Evolutionary conservation across 2,113 vertebrate species (phyloP), one percentile per base, ranked within the genome.

Genomic region (Epinephelus cyanopodus): DNA sequence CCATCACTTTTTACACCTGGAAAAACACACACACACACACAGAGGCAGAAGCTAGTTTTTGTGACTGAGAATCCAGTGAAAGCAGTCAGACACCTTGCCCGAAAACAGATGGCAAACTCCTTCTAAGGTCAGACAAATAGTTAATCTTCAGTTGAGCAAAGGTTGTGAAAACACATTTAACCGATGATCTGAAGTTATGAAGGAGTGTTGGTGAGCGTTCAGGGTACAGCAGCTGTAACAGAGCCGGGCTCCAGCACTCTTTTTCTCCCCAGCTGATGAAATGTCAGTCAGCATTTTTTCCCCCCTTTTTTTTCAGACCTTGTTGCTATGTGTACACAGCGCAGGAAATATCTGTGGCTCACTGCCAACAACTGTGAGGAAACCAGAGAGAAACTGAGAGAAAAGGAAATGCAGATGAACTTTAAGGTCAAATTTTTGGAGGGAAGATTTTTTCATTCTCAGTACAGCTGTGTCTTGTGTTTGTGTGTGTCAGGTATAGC

Each of bases 261-360:
- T 45, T 56, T 74, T 27, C 7, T 23, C 52, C 60, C 50, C 72
- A 80, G 83, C 80, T 73, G 42, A 77, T 87, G 68, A 75, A 79
- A 87, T 85, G 50, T 77, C 85, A 47, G 73, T 92, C 79, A 86
- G 79, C 82, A 56, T 75, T 73, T 66, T 74, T 47, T 52, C 39
- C 18, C 12, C 8, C 14, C 29, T 29, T n/a, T 61, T 50, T 71
- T 29, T 8, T 18, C 19, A 81, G 39, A 57, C 66, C 13, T 71
- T 50, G 62, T 84, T 88, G 71, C 84, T 77, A 56, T 85, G 83
- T 88, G 70, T 78, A 79, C 79, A 81, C 68, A 62, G 77, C 5
- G 29, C 79, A 88, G 87, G 79, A 90, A 90, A 88, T 88, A 81
- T 88, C 58, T 67, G 48, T 88, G 88, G 86, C 86, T 23, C 3